phyloP scores from a whole-genome alignment of 2,113 vertebrate genomes.

The Romanogobio albipinnatus region DNA sequence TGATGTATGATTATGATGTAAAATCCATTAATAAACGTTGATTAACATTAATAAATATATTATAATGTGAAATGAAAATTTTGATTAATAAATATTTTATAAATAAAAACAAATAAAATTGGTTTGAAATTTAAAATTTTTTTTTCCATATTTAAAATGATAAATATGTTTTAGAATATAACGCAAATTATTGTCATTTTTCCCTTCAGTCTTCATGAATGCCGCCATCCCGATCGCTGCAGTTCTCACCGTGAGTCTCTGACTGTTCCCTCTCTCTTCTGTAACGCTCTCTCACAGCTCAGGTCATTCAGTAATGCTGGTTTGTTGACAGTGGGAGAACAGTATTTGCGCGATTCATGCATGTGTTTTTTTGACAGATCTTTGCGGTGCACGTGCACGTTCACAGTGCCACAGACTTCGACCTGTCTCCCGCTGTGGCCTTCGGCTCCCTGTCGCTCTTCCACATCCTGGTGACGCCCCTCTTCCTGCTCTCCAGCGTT shows the following conservation, averaged over 20 bases:
- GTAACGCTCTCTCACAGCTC: background rate
- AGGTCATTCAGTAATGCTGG: background rate
- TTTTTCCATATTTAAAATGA: background rate
- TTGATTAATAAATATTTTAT: background rate
- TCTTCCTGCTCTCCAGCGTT: conserved; percentile 96
- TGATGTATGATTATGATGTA: background rate
- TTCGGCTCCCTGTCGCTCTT: conserved; percentile 97
- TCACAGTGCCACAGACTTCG: conserved; percentile 84
- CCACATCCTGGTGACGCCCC: conserved; percentile 94
- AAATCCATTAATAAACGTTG: background rate
- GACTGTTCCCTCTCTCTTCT: background rate
- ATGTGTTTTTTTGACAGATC: conserved; percentile 75
- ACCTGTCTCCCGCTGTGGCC: conserved; percentile 93
- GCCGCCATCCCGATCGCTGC: conserved; percentile 98
- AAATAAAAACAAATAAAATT: background rate
- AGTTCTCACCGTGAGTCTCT: conserved; percentile 90
- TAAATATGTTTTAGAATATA: background rate
- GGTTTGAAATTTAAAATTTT: no score
- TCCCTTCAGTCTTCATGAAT: conserved; percentile 94
- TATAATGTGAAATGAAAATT: background rate
- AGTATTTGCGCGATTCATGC: no score
- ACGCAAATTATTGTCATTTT: background rate
- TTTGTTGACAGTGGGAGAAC: background rate
- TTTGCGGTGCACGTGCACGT: conserved; percentile 94
- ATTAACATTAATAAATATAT: background rate